Evolutionary conservation across 2,113 vertebrate genomes (phyloP), one percentile per base, ranked within the genome.

Genomic region (Brachyhypopomus gauderio): DNA sequence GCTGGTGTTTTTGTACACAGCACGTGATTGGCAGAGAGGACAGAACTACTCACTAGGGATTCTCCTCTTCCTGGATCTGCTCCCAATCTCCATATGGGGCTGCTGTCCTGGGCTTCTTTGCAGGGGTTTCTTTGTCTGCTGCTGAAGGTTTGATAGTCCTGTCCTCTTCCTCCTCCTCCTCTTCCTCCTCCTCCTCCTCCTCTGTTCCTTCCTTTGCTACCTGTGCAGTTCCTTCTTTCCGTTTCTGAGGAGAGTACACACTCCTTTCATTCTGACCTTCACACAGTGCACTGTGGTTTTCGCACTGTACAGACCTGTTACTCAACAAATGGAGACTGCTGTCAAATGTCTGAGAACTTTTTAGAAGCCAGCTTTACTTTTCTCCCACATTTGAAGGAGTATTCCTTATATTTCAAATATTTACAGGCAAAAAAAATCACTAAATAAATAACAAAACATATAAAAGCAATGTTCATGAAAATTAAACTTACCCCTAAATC

Each of bases 51-150:
- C 90, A 99, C 97, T 91, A 91, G 59, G 93, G 85, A 81, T 95
- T 90, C 41, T 92, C 73, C 77, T 94, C 92, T 48, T 92, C 88
- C 86, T 86, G 67, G 73, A 98, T 93, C 90, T 91, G 81, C 81
- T 96, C 93, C 97, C 97, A 98, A 20, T 86, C 89, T 22, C 96
- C 98, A 0, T 98, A 97, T 1, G 97, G 95, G 79, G 94, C 92
- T 4, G 78, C 56, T 5, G 71, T 77, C 82, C 85, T 88, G 0
- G 45, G 23, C 72, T 81, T 92, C 79, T 84, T 93, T 60, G 67
- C 80, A 74, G 72, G 83, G 0, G 0, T 72, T 45, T 11, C 63
- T 58, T 82, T 7, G 30, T 38, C 48, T 62, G 86, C 19, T 34
- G 56, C 22, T 2, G 73, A 30, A 30, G n/a, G 73, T 12, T 20